Base-by-base conservation (phyloP, 2,888 invertebrate genomes). In the Xanthorhoe designata region DNA sequence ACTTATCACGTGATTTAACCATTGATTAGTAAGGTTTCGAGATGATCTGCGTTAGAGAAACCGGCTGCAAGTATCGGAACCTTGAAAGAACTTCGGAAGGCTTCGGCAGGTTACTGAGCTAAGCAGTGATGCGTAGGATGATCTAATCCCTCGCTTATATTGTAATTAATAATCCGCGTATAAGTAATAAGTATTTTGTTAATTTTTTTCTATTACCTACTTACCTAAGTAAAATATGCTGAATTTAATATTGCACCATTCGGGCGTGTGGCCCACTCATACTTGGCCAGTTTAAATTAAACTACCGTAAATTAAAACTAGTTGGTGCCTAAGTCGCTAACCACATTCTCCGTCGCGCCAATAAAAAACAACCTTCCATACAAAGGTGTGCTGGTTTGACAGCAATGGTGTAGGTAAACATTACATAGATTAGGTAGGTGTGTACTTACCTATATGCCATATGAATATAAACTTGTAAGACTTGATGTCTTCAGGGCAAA, bases 101-200 rank as follows among this genome's bases (percentile, higher is more conserved):
- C n/a, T n/a, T n/a, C 77, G 83, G 75, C 85, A 86, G 84, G 83
- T 85, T 83, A 82, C 74, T 72, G 78, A 24, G 24, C 4, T 24
- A 4, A 65, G 76, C 82, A 78, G 68, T 66, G 80, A 61, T 70
- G 88, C 83, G 88, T 85, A 75, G 88, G 86, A 78, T 76, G 79
- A 74, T 84, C 82, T 83, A 73, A 75, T 78, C 82, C 78, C 70
- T 66, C 78, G 62, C 59, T 45, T 45, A 38, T 10, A 38, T 45
- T 45, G 15, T 45, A 45, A 45, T 45, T 45, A 45, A 45, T 45
- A 24, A 24, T 24, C n/a, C n/a, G n/a, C 6, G 15, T n/a, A n/a
- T 45, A 45, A 45, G n/a, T 13, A n/a, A 45, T 13, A 45, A 45
- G 2, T 24, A 24, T 24, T 24, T 24, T 1, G 24, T 24, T 24